Percentiles rank a stretch among this genome's conserved stretches.
These are phyloP conservation scores for Rambutsinella grinnellia DNA, from an alignment of 2,888 invertebrate species.

Conservation along the genomic window DNA sequence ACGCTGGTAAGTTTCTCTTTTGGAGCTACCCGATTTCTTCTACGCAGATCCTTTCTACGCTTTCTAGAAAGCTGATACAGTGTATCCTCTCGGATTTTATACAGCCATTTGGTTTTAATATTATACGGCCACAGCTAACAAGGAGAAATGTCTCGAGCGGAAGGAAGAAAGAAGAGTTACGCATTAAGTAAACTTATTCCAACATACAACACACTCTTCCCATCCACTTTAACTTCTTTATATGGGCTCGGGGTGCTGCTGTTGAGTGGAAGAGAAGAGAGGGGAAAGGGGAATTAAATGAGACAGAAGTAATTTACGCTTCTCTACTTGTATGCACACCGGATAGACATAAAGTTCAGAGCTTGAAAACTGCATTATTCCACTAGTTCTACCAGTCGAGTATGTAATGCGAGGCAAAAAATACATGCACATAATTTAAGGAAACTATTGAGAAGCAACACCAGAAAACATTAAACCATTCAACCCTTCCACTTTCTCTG, in stretches of 20 bases:
- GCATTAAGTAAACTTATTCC: conserved; percentile 13
- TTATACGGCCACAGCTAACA: no score
- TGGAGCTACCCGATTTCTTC: neutral
- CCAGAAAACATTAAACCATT: no score
- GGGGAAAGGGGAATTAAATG: conserved; percentile 50
- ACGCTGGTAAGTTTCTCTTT: neutral
- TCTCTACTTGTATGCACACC: conserved; percentile 52
- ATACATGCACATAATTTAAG: no score
- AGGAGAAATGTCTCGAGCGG: conserved; percentile 1
- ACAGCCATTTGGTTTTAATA: conserved; percentile 4
- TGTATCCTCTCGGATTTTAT: no score
- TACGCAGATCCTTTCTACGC: neutral
- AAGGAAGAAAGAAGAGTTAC: conserved; percentile 25
- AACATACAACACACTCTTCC: neutral
- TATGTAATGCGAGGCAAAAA: no score
- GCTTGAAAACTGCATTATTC: no score
- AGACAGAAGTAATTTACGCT: conserved; percentile 55
- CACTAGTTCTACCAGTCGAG: no score
- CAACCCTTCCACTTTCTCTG: no score
- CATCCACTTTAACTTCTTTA: conserved; percentile 4
- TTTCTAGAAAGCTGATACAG: no score
- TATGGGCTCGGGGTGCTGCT: conserved; percentile 15
- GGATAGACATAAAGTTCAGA: conserved; percentile 35
- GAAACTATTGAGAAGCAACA: no score
- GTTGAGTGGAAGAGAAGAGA: conserved; percentile 31